Percentiles rank a stretch among this genome's conserved stretches.
phyloP scores from a whole-genome alignment of 2,797 vertebrate genomes.

The Perodicticus potto region DNA sequence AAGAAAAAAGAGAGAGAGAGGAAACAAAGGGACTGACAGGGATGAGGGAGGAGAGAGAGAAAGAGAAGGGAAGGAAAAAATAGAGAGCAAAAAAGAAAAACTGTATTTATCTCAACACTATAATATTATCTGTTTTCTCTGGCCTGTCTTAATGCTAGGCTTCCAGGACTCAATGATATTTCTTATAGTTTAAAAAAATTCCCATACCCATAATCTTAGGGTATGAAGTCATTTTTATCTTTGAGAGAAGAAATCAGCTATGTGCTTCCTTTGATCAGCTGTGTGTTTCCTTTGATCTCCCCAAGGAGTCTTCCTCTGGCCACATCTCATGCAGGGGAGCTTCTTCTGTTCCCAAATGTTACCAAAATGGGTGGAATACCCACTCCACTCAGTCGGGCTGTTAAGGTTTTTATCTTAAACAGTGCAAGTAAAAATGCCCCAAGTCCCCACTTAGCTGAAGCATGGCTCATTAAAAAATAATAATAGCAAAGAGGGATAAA shows the following conservation, averaged over 20 bases:
- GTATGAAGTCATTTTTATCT: background rate
- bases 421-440: background rate
- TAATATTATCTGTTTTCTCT: background rate
- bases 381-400: background rate
- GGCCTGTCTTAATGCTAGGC: background rate
- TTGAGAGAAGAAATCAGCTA: background rate
- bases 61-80: background rate
- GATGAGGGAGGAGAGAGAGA: too few species aligned
- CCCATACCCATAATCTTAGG: background rate
- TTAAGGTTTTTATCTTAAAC: background rate
- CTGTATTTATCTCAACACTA: background rate
- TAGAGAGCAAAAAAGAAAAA: background rate
- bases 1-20: background rate
- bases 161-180: background rate
- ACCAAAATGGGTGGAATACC: background rate
- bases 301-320: background rate
- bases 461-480: background rate
- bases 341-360: background rate
- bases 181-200: background rate
- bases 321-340: background rate
- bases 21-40: background rate
- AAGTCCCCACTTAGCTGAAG: background rate
- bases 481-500: background rate
- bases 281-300: background rate
- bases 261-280: background rate